Percentiles rank a stretch among this genome's conserved stretches.
phyloP scores from a whole-genome alignment of 2,888 invertebrate species.

The Caenorhabditis imperialis region DNA sequence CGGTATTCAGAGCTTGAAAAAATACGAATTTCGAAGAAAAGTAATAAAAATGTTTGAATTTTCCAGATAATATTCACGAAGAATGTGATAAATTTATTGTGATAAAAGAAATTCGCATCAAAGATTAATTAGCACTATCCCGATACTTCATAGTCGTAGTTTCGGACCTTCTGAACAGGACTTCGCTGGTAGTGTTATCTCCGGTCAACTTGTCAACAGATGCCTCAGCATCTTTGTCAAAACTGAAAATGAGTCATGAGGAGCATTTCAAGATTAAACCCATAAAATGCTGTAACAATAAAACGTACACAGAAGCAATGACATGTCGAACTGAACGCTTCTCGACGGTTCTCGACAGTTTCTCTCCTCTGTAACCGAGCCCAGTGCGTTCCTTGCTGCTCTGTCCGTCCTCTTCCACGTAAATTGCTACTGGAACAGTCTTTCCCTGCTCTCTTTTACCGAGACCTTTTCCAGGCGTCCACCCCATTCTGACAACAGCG shows the following conservation, averaged over 20 bases:
- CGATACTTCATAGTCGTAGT: constrained; percentile 55
- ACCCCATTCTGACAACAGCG: constrained; percentile 78
- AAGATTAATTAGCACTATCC: no score
- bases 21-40: no score
- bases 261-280: not conserved
- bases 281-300: not conserved
- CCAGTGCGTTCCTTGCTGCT: constrained; percentile 56
- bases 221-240: constrained; percentile 10
- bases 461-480: constrained; percentile 81
- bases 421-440: constrained; percentile 59
- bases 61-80: no score
- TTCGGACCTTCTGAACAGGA: constrained; percentile 43
- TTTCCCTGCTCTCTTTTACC: constrained; percentile 79
- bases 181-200: constrained; percentile 14
- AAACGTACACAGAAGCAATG: constrained; percentile 57
- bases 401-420: constrained; percentile 65
- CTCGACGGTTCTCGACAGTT: constrained; percentile 51
- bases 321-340: constrained; percentile 34
- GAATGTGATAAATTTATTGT: no score
- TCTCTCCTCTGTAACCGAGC: constrained; percentile 68
- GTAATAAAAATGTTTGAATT: no score
- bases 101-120: no score
- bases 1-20: no score
- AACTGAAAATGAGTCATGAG: constrained; percentile 50
- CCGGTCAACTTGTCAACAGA: not conserved